phyloP scores from a whole-genome alignment of 2,797 vertebrate species.

The Eidolon dupreanum region DNA sequence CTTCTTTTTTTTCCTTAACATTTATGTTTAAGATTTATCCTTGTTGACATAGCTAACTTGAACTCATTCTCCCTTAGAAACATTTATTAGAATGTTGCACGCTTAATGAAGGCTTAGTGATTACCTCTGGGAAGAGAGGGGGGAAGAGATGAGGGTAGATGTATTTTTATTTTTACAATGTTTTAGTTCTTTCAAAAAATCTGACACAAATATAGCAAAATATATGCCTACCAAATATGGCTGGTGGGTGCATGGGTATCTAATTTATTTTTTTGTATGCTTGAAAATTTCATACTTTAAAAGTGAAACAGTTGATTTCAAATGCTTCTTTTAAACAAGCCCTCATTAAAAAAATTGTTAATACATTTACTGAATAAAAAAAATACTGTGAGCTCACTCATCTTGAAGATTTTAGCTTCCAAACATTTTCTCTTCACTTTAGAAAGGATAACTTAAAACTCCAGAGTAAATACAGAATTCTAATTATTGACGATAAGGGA shows the following conservation, averaged over 20 bases:
- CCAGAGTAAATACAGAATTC: background rate
- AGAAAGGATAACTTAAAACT: background rate
- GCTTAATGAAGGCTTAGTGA: background rate
- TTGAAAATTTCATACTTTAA: conserved; percentile 11
- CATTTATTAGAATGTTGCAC: background rate
- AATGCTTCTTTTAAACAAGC: background rate
- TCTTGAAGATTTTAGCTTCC: background rate
- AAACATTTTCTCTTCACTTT: background rate
- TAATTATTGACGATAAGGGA: background rate
- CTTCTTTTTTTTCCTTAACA: background rate
- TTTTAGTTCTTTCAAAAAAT: background rate
- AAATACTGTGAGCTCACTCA: background rate
- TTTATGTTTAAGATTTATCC: background rate
- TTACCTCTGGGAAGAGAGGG: background rate
- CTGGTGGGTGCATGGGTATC: background rate
- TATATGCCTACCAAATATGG: background rate
- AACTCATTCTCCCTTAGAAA: background rate
- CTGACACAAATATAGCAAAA: background rate
- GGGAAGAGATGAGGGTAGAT: background rate
- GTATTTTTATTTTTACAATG: conserved; percentile 1
- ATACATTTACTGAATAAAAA: background rate
- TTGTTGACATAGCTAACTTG: background rate
- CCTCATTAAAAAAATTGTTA: background rate
- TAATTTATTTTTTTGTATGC: conserved; percentile 1
- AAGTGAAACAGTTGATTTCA: background rate